Conservation (phyloP, 2,888 invertebrate species). For the Eutolmus rufibarbis region DNA sequence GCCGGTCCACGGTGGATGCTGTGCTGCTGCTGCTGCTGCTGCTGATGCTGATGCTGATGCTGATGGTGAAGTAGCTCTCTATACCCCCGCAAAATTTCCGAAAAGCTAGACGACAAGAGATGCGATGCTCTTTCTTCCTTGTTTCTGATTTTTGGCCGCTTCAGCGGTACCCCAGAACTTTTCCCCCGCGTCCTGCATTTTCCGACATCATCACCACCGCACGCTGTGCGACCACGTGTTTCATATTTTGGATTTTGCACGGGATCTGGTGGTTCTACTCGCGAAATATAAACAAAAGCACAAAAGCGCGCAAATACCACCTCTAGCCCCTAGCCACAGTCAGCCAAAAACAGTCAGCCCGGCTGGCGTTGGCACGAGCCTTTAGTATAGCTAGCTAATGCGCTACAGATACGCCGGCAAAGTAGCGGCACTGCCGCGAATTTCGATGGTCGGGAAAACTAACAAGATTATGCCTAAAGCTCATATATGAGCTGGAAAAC, state of each 20-base stretch:
- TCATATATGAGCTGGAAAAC: not conserved
- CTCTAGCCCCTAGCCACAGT: not conserved
- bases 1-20: not conserved
- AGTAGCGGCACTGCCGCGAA: not conserved
- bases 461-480: not conserved
- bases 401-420: not conserved
- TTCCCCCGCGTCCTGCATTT: not conserved
- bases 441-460: not conserved
- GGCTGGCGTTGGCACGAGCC: not conserved
- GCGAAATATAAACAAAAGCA: conserved; percentile 3
- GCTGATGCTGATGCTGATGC: not conserved
- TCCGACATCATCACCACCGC: not conserved
- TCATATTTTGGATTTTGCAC: conserved; percentile 31
- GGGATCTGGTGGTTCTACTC: not conserved
- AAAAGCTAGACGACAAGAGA: not conserved
- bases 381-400: not conserved
- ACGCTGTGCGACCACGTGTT: conserved; percentile 47
- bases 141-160: not conserved
- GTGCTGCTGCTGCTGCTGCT: not conserved
- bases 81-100: not conserved
- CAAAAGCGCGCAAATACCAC: not conserved
- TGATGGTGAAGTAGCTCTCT: not conserved
- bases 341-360: not conserved
- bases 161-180: not conserved
- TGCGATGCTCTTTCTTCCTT: not conserved